Base-by-base conservation (phyloP, 2,113 vertebrate genomes). In the Aramus guarauna region DNA sequence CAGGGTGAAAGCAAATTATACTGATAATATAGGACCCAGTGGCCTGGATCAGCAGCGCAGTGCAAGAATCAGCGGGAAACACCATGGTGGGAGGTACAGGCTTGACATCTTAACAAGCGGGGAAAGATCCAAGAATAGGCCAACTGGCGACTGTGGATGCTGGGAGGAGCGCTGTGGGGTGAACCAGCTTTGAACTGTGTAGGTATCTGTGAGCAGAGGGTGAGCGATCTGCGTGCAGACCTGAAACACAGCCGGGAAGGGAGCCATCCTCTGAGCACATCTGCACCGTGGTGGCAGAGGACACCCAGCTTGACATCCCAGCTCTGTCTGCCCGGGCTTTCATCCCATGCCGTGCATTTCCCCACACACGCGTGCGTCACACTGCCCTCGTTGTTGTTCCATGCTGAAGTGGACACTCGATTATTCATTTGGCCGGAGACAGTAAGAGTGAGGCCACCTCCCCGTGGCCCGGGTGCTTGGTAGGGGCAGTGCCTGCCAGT, bases 311-410 rank as follows among this genome's bases (percentile, higher is more conserved):
- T 67, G 47, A 78, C 17, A n/a, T 60, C 37, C 26, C 69, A 63
- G 64, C n/a, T 84, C 36, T 2, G 1, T 6, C 60, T 90, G 71
- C 53, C 58, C 3, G 2, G 41, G 32, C 9, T 58, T 96, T 85
- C 60, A 47, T 24, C 11, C 21, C 56, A 53, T 1, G 2, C 36
- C 3, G 1, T 50, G 29, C 62, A n/a, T 59, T 67, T 79, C 64
- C 22, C n/a, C 52, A 2, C 36, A 4, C 14, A 13, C 2, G 0
- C 1, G 5, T 77, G 17, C 55, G 1, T 60, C 11, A 14, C 32
- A 36, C 72, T 79, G 72, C 30, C 76, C 29, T 76, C 4, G 0
- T 36, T 9, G 6, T 4, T 75, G 29, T 83, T 86, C 58, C 58
- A 15, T 0, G 3, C 67, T 68, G 76, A 68, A 76, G 79, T 18